A percentile compares a stretch with the other conserved stretches of the same genome.
Evolutionary conservation across 2,113 vertebrate genomes (phyloP).

Genomic region (Lampris megalopsis): DNA sequence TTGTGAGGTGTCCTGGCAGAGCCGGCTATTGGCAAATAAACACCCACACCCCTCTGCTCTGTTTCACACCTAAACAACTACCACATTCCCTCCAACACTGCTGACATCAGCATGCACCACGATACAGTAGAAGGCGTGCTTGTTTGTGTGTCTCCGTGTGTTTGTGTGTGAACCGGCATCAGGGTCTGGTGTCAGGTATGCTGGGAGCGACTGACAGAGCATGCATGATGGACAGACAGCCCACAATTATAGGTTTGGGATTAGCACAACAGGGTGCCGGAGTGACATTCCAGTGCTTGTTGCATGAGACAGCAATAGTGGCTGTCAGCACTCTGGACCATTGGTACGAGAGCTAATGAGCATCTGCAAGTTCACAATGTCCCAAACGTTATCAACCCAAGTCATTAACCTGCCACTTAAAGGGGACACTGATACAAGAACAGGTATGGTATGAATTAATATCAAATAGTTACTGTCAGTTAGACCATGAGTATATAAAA

Average conservation of each 20-base stretch:
- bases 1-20: conserved; percentile 45
- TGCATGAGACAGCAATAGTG: conserved; percentile 9
- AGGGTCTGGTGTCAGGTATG: neutral
- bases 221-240: conserved; percentile 4
- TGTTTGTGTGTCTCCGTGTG: conserved; percentile 13
- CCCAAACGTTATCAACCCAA: conserved; percentile 5
- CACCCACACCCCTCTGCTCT: conserved; percentile 52
- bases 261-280: neutral
- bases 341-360: neutral
- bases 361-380: conserved; percentile 31
- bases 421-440: too few relatives aligned
- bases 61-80: conserved; percentile 73
- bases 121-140: neutral
- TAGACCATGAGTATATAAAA: too few relatives aligned
- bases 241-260: conserved; percentile 9
- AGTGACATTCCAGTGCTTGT: neutral
- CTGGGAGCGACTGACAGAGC: conserved; percentile 24
- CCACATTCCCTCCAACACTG: conserved; percentile 23
- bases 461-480: too few relatives aligned
- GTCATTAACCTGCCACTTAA: neutral
- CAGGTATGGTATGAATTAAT: too few relatives aligned
- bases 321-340: conserved; percentile 12
- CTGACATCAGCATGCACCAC: conserved; percentile 31
- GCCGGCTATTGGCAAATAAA: conserved; percentile 78
- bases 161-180: neutral